Conservation (phyloP, 2,797 vertebrate genomes). For the Clarias laeviceps region DNA sequence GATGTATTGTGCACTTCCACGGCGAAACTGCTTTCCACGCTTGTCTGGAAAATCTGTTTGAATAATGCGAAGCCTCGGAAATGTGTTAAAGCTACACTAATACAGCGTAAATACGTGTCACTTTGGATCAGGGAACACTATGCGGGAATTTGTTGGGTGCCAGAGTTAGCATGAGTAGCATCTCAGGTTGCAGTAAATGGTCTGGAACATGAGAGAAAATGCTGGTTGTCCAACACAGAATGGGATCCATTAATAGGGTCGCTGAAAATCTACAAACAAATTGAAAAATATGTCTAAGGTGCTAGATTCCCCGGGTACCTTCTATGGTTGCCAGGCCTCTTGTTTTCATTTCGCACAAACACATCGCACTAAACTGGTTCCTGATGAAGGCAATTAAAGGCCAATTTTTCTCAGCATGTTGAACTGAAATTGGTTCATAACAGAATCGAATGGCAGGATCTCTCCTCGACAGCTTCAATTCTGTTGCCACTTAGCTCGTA, state of each 20-base stretch:
- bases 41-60: constrained; percentile 35
- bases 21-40: constrained; percentile 33
- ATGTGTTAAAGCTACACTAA: constrained; percentile 21
- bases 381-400: constrained; percentile 19
- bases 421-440: constrained; percentile 30
- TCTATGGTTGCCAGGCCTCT: background rate
- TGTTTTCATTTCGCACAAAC: constrained; percentile 17
- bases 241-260: background rate
- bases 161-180: constrained; percentile 9
- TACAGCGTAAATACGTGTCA: constrained; percentile 20
- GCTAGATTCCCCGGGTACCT: background rate
- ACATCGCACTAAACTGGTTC: background rate
- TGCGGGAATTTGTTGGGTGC: background rate
- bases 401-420: constrained; percentile 9
- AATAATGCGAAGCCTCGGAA: constrained; percentile 44
- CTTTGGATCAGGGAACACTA: constrained; percentile 2
- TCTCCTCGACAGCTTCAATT: constrained; percentile 17
- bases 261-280: background rate
- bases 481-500: constrained; percentile 15
- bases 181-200: background rate
- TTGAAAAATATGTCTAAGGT: constrained; percentile 8
- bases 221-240: background rate
- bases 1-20: constrained; percentile 45
- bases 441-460: background rate
- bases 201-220: background rate